Percentiles rank a stretch among this genome's conserved stretches.
Evolutionary conservation across 2,113 vertebrate species (phyloP).

Genomic region (Nothoprocta pentlandii): DNA sequence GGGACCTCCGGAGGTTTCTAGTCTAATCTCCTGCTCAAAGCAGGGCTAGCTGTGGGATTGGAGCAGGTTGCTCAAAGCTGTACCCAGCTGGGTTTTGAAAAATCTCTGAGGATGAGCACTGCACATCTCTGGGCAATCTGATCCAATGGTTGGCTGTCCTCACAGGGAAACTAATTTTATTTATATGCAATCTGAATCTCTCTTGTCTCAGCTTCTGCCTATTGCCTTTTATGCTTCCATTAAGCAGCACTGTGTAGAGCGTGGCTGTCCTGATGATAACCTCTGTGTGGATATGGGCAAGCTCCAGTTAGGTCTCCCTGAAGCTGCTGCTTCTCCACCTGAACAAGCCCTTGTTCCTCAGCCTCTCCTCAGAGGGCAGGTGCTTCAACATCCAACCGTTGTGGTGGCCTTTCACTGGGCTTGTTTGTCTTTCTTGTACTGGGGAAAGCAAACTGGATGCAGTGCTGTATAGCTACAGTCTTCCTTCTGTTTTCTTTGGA

Average conservation of each 20-base stretch:
- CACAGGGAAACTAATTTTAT: background rate
- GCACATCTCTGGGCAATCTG: background rate
- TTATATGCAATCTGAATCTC: background rate
- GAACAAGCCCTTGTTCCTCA: background rate
- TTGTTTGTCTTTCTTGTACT: rapidly evolving
- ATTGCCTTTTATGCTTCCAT: rapidly evolving
- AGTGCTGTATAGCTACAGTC: background rate
- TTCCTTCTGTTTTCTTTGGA: slow-evolving; percentile 1
- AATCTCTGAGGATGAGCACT: background rate
- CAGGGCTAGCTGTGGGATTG: rapidly evolving
- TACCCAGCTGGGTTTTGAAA: background rate
- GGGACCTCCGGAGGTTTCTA: background rate
- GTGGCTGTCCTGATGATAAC: background rate
- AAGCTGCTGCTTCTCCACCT: background rate
- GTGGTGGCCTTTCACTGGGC: background rate
- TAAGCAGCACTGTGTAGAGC: background rate
- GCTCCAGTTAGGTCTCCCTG: background rate
- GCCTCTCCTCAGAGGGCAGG: background rate
- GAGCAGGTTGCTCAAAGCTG: background rate
- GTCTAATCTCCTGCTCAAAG: background rate
- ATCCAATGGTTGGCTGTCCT: background rate
- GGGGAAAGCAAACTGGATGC: background rate
- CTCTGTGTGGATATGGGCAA: background rate
- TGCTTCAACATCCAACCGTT: background rate
- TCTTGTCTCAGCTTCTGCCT: background rate